Evolutionary conservation across 2,888 invertebrate species (phyloP), one percentile per base, ranked within the genome.

Genomic region (Pharmacophagus antenor): DNA sequence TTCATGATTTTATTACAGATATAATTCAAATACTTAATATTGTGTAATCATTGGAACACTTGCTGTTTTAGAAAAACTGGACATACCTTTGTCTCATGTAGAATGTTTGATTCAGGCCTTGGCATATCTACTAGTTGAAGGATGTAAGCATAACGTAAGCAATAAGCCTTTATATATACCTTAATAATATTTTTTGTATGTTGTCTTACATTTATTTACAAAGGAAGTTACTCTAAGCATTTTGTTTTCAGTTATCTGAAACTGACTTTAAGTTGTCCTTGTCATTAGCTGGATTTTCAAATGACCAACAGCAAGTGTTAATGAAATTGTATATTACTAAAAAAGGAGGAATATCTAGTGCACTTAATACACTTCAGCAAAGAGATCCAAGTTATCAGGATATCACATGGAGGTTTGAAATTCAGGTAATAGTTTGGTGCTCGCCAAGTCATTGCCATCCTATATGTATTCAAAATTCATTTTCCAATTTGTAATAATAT

Each of bases 71-170:
- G 93, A 93, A 70, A 94, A 94, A 75, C 76, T 95, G 47, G 81
- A 91, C 58, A 90, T 93, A 15, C 84, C 92, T 37, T 62, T 88
- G 10, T 83, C 88, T 63, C 76, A 80, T 50, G 92, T 95, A 23
- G 92, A 93, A 75, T 93, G 93, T 76, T 91, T 94, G 46, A 92
- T 96, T 15, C 94, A 95, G 83, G 95, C 94, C 20, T 80, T 96
- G 56, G 92, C 95, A n/a, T 94, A 95, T 77, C 87, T 96, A 52
- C 84, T 96, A 52, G 84, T 95, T 18, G 93, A 95, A 81, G 93
- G 93, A 65, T 94, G 94, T 68, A 95, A 94, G 82, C 91, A 94
- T 65, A 93, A 94, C 85, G 94, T 94, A 79, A 85, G 84, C 84
- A 70, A 31, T 10, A 31, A 31, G 8, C 10, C 20, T 23, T 56